phyloP scores from a whole-genome alignment of 2,888 invertebrate species.

The Epirrhoe alternata region DNA sequence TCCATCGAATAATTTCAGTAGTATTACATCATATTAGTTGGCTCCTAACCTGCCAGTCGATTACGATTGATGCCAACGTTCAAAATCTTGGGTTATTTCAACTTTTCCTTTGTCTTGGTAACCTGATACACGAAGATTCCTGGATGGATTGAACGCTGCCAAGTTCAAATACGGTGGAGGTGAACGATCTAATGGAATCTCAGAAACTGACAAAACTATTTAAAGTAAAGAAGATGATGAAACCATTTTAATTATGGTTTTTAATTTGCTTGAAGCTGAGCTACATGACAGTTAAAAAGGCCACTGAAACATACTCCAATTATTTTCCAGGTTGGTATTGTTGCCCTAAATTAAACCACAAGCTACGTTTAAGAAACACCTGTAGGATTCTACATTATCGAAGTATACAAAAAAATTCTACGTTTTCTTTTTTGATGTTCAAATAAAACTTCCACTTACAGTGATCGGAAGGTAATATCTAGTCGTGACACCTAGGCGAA shows the following conservation, averaged over 20 bases:
- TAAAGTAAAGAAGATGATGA: neutral
- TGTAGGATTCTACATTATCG: no score
- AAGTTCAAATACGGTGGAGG: slow-evolving; percentile 35
- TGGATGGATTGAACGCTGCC: slow-evolving; percentile 28
- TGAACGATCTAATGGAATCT: slow-evolving; percentile 34
- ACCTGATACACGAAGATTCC: slow-evolving; percentile 36
- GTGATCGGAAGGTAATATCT: slow-evolving; percentile 1
- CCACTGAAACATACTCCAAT: no score
- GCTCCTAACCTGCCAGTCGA: slow-evolving; percentile 37
- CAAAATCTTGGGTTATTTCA: slow-evolving; percentile 34
- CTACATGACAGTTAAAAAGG: no score
- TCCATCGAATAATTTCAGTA: slow-evolving; percentile 27
- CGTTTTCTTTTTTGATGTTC: no score
- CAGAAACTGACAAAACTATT: neutral
- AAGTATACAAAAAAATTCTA: no score
- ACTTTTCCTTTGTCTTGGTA: slow-evolving; percentile 42
- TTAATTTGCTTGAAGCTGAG: no score
- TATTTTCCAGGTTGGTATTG: no score
- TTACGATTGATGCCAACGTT: slow-evolving; percentile 45
- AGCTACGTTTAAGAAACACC: no score
- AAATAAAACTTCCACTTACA: no score
- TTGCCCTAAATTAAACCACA: no score
- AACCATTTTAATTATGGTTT: no score
- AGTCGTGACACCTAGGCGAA: slow-evolving; percentile 18
- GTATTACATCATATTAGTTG: slow-evolving; percentile 44